phyloP scores from a whole-genome alignment of 2,888 invertebrate genomes.

The Oscheius sp. region DNA sequence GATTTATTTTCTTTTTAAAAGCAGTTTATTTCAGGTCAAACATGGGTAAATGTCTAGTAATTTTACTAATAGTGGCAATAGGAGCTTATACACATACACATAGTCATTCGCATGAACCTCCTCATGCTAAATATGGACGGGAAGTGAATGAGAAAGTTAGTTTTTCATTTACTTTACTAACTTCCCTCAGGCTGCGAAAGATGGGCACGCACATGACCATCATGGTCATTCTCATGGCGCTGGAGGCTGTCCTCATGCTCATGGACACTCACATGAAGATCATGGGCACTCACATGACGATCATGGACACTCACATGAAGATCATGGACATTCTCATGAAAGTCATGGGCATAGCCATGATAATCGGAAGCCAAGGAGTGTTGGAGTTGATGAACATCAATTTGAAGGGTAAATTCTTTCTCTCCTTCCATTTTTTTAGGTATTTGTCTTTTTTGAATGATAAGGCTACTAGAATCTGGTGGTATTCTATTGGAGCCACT shows the following conservation, averaged over 20 bases:
- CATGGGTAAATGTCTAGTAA: constrained; percentile 17
- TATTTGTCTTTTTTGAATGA: constrained; percentile 64
- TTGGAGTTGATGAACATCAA: constrained; percentile 1
- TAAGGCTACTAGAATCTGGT: constrained; percentile 64
- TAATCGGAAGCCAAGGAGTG: constrained; percentile 10
- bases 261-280: constrained; percentile 29
- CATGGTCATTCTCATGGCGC: constrained; percentile 51
- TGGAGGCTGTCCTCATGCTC: constrained; percentile 45
- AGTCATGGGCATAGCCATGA: constrained; percentile 35
- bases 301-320: constrained; percentile 47
- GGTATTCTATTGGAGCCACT: constrained; percentile 77
- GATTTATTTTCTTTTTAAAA: not conserved
- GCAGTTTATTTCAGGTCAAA: not conserved
- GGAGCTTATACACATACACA: constrained; percentile 10
- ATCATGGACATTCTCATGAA: constrained; percentile 41
- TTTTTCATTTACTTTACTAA: not conserved
- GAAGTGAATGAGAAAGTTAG: constrained; percentile 64
- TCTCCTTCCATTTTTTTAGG: constrained; percentile 44
- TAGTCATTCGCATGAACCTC: constrained; percentile 55
- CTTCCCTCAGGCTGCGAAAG: constrained; percentile 18
- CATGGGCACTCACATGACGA: constrained; percentile 45
- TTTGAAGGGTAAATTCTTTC: constrained; percentile 8
- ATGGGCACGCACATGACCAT: not conserved
- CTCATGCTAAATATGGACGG: constrained; percentile 64
- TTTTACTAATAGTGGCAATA: not conserved